These are phyloP conservation scores for Esperia sulphurella DNA, from an alignment of 2,888 invertebrate species.

Conservation along the genomic window DNA sequence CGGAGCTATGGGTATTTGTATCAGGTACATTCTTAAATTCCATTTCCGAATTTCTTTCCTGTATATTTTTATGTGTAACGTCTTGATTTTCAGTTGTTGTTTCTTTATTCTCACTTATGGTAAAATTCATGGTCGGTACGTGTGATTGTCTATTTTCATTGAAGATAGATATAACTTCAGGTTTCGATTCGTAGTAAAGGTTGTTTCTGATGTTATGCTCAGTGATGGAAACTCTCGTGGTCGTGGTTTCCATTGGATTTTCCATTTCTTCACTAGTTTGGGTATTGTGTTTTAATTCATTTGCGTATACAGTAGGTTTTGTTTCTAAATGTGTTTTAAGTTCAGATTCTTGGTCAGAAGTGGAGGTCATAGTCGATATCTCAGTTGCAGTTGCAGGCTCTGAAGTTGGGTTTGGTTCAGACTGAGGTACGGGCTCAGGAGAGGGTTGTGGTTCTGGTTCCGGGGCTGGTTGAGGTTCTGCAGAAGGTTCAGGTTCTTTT, in stretches of 20 bases:
- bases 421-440: slow-evolving; percentile 9
- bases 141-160: slow-evolving; percentile 22
- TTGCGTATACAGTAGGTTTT: slow-evolving; percentile 18
- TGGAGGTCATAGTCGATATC: neutral
- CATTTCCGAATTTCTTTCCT: slow-evolving; percentile 10
- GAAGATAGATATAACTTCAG: slow-evolving; percentile 44
- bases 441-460: slow-evolving; percentile 25
- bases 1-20: slow-evolving; percentile 9
- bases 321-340: slow-evolving; percentile 3
- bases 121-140: neutral
- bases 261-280: slow-evolving; percentile 8
- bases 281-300: slow-evolving; percentile 2
- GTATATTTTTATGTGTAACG: slow-evolving; percentile 31
- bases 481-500: neutral
- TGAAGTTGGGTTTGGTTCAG: slow-evolving; percentile 19
- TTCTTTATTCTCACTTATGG: slow-evolving; percentile 16
- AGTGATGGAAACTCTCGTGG: neutral
- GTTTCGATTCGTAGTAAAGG: slow-evolving; percentile 29
- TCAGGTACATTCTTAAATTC: slow-evolving; percentile 13
- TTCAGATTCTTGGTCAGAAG: neutral
- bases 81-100: slow-evolving; percentile 42
- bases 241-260: slow-evolving; percentile 8
- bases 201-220: neutral
- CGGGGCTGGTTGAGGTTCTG: slow-evolving; percentile 13
- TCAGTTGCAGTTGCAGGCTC: slow-evolving; percentile 16